A percentile compares a stretch with the other conserved stretches of the same genome.
Conservation (phyloP, 2,888 invertebrate genomes). For the Drosophila neotestacea region DNA sequence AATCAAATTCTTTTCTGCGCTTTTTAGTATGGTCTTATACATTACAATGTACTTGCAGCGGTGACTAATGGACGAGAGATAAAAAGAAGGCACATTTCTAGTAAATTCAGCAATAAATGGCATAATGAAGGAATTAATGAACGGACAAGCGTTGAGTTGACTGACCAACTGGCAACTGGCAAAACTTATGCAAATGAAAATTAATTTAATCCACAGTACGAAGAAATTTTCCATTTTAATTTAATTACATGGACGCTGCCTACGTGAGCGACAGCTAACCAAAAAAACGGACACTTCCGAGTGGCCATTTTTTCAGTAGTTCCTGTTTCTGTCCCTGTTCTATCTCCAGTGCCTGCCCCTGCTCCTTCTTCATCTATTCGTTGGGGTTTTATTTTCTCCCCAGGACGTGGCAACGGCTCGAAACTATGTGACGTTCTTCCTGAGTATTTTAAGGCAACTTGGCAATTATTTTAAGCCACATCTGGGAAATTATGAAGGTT, state of each 20-base stretch:
- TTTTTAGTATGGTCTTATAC: conserved; percentile 12
- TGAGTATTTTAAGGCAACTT: conserved; percentile 77
- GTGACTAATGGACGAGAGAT: conserved; percentile 31
- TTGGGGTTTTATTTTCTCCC: conserved; percentile 6
- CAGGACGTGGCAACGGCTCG: conserved; percentile 16
- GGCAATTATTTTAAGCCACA: conserved; percentile 82
- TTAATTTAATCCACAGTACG: conserved; percentile 85
- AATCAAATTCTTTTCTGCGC: conserved; percentile 31
- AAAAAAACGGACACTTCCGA: conserved; percentile 62
- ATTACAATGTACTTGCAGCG: conserved; percentile 26
- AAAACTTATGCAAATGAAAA: conserved; percentile 85
- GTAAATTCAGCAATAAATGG: conserved; percentile 71
- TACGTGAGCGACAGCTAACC: conserved; percentile 83
- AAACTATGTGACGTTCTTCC: conserved; percentile 54
- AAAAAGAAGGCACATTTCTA: conserved; percentile 62
- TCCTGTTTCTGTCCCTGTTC: conserved; percentile 7
- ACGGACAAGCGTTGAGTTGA: conserved; percentile 40
- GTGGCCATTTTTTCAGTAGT: conserved; percentile 49
- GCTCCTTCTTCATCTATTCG: background rate
- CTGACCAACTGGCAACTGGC: conserved; percentile 43
- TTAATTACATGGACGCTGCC: conserved; percentile 84
- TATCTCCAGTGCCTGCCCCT: background rate
- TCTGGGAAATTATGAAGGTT: conserved; percentile 84
- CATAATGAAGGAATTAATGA: conserved; percentile 77
- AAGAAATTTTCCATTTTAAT: conserved; percentile 85